phyloP scores from a whole-genome alignment of 2,888 invertebrate species.

The Punctoribates punctum region DNA sequence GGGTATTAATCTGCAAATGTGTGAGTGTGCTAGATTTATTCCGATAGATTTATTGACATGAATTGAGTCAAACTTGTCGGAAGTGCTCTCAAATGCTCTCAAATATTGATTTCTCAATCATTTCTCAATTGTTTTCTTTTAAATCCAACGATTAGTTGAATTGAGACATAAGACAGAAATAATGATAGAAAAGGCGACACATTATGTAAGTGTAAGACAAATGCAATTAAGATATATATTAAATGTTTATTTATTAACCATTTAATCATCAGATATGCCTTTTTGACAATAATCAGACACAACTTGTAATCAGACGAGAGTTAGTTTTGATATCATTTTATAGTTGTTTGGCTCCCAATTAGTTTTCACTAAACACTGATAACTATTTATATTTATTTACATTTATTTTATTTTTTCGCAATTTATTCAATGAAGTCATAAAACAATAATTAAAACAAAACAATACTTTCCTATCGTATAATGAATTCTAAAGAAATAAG shows the following conservation, averaged over 20 bases:
- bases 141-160: neutral
- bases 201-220: constrained; percentile 17
- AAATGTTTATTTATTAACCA: constrained; percentile 23
- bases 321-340: neutral
- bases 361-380: neutral
- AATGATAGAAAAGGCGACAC: neutral
- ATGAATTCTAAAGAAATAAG: too few species aligned
- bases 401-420: neutral
- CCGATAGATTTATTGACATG: too few species aligned
- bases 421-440: neutral
- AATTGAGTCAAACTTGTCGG: too few species aligned
- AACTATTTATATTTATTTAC: neutral
- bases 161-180: neutral
- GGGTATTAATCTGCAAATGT: too few species aligned
- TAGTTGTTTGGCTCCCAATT: neutral
- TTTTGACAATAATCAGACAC: neutral
- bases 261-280: neutral
- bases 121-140: neutral
- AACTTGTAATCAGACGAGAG: neutral
- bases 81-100: too few species aligned
- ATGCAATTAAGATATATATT: neutral
- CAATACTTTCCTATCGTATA: too few species aligned
- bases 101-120: neutral
- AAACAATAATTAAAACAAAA: neutral
- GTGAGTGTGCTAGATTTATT: too few species aligned